Evolutionary conservation across 2,113 vertebrate species (phyloP), one percentile per base, ranked within the genome.

Genomic region (Albula goreensis): DNA sequence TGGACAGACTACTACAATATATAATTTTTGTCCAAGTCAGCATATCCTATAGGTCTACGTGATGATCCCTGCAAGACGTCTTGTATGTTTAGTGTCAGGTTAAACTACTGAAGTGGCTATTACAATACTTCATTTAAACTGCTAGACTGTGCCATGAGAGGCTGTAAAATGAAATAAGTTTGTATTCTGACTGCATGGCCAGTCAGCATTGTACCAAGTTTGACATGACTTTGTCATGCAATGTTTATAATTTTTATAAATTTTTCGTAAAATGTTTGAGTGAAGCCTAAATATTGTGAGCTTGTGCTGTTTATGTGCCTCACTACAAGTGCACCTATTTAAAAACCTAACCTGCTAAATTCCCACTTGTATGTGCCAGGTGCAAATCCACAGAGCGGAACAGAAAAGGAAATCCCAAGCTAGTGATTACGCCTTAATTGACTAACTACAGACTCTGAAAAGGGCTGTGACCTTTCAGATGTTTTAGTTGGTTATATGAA

Each of bases 71-170:
- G 25, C 15, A 17, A 60, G 22, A 19, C 10, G 78, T 83, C 50
- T 78, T 53, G 48, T 77, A 66, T 88, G 86, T 88, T 92, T 93
- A 89, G 50, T 91, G 91, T 95, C 91, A 85, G 60, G 85, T 89
- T 92, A 89, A 93, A 92, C 84, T 86, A 91, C 90, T 94, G 83
- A 93, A 95, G 93, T 91, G 92, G 91, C 90, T 85, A 83, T 94
- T 92, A 93, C 80, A 78, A 87, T 82, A 80, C 89, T 91, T 94
- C 91, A 86, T 88, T 95, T 94, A 93, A 88, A 88, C 52, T 56
- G 84, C 87, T 91, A 88, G 74, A 88, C 89, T 87, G 88, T 86
- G 88, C 25, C 19, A 91, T 88, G 91, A 91, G 91, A 90, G 91
- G 89, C 90, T 87, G 84, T 87, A 85, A 83, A 89, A 85, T 88